Percentiles rank a stretch among this genome's conserved stretches.
Conservation (phyloP, 2,888 invertebrate genomes). For the Caenorhabditis auriculariae region DNA sequence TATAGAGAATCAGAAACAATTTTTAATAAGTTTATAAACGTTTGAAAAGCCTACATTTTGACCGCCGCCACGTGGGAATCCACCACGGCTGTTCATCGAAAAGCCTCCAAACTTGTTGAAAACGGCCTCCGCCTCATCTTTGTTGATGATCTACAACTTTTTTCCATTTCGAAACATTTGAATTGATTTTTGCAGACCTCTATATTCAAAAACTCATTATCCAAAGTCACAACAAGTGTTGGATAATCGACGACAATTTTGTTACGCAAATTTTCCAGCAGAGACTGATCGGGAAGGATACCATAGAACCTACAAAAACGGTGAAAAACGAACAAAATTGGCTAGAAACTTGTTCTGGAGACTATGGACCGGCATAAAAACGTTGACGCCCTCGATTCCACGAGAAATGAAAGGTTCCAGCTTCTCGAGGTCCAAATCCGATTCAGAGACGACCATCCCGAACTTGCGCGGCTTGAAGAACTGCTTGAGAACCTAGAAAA, state of each 20-base stretch:
- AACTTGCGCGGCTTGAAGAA: slow-evolving; percentile 43
- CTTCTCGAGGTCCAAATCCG: slow-evolving; percentile 47
- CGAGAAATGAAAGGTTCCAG: slow-evolving; percentile 49
- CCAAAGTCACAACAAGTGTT: slow-evolving; percentile 38
- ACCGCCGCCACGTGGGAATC: slow-evolving; percentile 4
- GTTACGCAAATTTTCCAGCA: slow-evolving; percentile 56
- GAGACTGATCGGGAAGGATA: slow-evolving; percentile 39
- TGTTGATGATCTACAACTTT: slow-evolving; percentile 13
- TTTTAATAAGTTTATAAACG: too few relatives aligned
- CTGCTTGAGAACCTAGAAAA: slow-evolving; percentile 40
- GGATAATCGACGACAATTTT: slow-evolving; percentile 52
- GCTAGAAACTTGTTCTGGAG: slow-evolving; percentile 5
- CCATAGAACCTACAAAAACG: slow-evolving; percentile 44
- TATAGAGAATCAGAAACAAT: too few relatives aligned
- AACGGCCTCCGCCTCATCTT: slow-evolving; percentile 17
- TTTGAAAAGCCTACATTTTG: slow-evolving; percentile 3
- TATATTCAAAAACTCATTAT: slow-evolving; percentile 24
- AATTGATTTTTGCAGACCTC: not conserved
- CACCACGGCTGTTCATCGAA: slow-evolving; percentile 10
- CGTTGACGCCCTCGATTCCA: slow-evolving; percentile 41
- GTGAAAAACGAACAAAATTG: not conserved
- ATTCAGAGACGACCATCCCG: slow-evolving; percentile 52
- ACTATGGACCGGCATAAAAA: slow-evolving; percentile 51
- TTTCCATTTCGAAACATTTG: not conserved
- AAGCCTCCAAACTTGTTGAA: slow-evolving; percentile 21